phyloP scores from a whole-genome alignment of 2,888 invertebrate species.

The Orthosia cruda region DNA sequence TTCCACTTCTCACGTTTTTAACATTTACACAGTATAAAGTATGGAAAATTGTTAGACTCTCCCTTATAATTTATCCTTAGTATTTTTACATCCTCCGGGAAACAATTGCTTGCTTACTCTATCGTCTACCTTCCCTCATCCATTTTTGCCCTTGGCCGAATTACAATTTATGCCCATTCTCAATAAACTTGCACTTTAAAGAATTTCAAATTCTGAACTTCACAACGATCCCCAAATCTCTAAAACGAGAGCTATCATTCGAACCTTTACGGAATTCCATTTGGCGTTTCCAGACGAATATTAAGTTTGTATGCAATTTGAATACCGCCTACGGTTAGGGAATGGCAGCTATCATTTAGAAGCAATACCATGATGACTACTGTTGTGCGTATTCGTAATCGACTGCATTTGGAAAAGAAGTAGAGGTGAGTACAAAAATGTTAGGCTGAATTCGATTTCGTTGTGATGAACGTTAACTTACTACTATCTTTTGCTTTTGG shows the following conservation, averaged over 20 bases:
- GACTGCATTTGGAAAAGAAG: conserved; percentile 14
- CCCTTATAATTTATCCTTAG: too few species aligned
- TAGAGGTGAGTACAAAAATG: conserved; percentile 40
- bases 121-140: background rate
- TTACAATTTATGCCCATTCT: background rate
- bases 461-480: background rate
- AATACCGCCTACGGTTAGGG: conserved; percentile 82
- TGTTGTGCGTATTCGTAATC: conserved; percentile 67
- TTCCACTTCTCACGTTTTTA: too few species aligned
- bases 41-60: too few species aligned
- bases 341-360: conserved; percentile 83
- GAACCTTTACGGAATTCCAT: conserved; percentile 61
- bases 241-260: conserved; percentile 50
- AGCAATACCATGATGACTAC: conserved; percentile 81
- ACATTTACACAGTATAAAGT: too few species aligned
- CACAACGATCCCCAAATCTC: conserved; percentile 24
- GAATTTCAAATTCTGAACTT: conserved; percentile 20
- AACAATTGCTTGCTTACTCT: background rate
- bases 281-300: conserved; percentile 58
- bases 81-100: too few species aligned
- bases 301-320: conserved; percentile 74
- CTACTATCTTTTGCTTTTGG: too few species aligned
- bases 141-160: background rate
- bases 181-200: conserved; percentile 16
- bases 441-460: conserved; percentile 7